Conservation (phyloP, 2,113 vertebrate species). For the Lagopus muta region DNA sequence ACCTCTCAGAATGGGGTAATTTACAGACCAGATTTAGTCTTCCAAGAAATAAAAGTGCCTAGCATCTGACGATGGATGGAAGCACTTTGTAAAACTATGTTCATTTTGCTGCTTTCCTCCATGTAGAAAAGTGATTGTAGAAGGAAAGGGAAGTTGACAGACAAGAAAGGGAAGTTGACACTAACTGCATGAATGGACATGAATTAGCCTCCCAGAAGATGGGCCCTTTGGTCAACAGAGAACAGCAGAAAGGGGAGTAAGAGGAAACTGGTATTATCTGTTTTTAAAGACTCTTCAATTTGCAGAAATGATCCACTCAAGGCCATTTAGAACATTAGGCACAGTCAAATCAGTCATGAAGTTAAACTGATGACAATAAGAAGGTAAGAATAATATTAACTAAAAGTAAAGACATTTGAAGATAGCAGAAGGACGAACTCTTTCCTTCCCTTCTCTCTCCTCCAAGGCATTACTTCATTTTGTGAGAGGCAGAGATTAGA, state of each 20-base stretch:
- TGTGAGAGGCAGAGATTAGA: neutral
- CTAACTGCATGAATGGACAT: accelerated
- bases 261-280: neutral
- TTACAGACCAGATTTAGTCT: neutral
- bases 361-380: neutral
- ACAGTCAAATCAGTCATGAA: neutral
- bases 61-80: neutral
- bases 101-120: neutral
- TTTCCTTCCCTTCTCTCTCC: neutral
- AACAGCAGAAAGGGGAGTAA: neutral
- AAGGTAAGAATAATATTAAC: neutral
- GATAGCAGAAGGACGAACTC: neutral
- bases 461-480: neutral
- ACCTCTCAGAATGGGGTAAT: accelerated
- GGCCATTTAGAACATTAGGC: neutral
- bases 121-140: neutral
- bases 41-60: neutral
- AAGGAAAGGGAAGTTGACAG: neutral
- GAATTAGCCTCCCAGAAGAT: neutral
- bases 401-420: neutral
- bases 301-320: neutral
- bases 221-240: neutral
- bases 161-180: neutral
- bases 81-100: neutral
- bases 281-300: neutral